Base-by-base conservation (phyloP, 2,113 vertebrate genomes). In the Mohoua ochrocephala region DNA sequence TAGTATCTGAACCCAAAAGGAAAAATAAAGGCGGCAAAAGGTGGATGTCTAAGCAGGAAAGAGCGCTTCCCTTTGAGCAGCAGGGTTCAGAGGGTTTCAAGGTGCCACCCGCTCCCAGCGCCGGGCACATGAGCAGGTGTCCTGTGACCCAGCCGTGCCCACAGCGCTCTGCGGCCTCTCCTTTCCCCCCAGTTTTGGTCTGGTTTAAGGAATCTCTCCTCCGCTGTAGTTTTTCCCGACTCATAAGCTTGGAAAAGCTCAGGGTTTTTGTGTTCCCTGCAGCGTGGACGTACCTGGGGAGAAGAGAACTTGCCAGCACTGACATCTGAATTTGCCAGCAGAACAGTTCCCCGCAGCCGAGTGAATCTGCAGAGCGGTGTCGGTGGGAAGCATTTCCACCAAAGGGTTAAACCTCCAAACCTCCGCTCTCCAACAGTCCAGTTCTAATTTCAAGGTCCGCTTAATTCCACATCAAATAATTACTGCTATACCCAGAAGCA, bases 371-470 rank as follows among this genome's bases (percentile, higher is more conserved):
- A n/a, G 77, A 35, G 83, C 42, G 2, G 15, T 13, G 67, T 90
- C 18, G 31, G 88, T 52, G 91, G 95, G 95, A 97, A 94, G 96
- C 85, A 59, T 69, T 97, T 89, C 97, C 95, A 97, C 93, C 97
- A 95, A 96, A 97, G 96, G 83, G 97, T 98, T 98, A 97, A 98
- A 97, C 97, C 92, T 97, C 93, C 96, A 97, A 97, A 92, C 97
- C 93, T 97, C 93, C 96, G 96, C 97, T 95, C 96, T 95, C 97
- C 42, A n/a, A 98, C 96, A 95, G 98, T 98, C 98, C 99, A 99
- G 99, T 99, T 99, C 99, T 99, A 99, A 99, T 99, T 99, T 99
- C 99, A 99, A 99, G 99, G 98, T 99, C 99, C 89, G 97, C 99
- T 99, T 99, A 99, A 99, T 99, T 99, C 99, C 97, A 96, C 98